Evolutionary conservation across 2,888 invertebrate species (phyloP), one percentile per base, ranked within the genome.

Genomic region (Endomychus coccineus): DNA sequence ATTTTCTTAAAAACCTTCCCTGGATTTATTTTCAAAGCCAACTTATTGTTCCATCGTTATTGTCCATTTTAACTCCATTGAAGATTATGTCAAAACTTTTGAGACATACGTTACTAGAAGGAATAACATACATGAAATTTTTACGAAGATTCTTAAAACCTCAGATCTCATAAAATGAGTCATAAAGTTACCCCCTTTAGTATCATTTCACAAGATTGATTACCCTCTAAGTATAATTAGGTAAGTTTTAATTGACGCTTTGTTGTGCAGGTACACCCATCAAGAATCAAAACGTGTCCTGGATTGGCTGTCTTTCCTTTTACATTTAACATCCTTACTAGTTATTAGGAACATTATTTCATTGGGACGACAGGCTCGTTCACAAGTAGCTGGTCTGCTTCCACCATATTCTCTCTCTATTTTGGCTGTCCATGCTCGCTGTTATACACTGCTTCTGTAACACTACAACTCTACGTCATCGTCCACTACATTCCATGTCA

Each of bases 381-480:
- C 59, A 53, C 58, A 63, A 64, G 62, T 66, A 66, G 65, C 66
- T 64, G 67, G 66, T 64, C 66, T 66, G 66, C 64, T 67, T 64
- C 56, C 54, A 46, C 36, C 54, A 46, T 36, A 41, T 36, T 43
- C 39, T 35, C 31, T 40, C 31, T 36, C 37, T 19, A 33, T 27
- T 27, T 34, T 25, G 29, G 17, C 25, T 9, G 19, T 19, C 24
- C 16, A 29, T 24, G 29, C 39, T 36, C 33, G 31, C 40, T 19
- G 40, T 36, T 32, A 10, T 32, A 31, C 29, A 30, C 36, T 36
- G 37, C 40, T 40, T 48, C 40, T 44, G 34, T 27, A 24, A 19
- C n/a, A 22, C 4, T 15, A 29, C 39, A 34, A 25, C 21, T 29
- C 3, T 30, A 30, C 25, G 35, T 42, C 45, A 27, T 40, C 45